Evolutionary conservation across 1,140 invertebrate species (phyloP), one percentile per base, ranked within the genome.

Genomic region (Delia radicum): DNA sequence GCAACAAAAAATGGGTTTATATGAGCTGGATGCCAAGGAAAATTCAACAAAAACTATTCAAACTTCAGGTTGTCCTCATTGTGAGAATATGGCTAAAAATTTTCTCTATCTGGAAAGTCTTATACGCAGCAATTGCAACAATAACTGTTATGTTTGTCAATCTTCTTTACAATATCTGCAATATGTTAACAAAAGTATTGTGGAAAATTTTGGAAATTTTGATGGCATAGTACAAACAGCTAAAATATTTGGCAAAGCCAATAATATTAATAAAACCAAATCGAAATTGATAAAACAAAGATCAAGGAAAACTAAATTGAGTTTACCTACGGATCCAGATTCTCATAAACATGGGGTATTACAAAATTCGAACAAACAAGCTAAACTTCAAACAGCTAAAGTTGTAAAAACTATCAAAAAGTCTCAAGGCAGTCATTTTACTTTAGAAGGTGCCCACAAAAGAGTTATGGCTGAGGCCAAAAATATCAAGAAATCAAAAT

Each of bases 11-110:
- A 27, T 77, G n/a, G 80, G 74, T 18, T 62, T 75, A 1, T n/a
- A 12, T 69, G 74, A 77, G 29, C 27, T 8, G 2, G 27, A 63
- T 27, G 18, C 72, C 10, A n/a, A 55, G 26, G 73, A 55, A 27
- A 76, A 74, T 48, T 74, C 75, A 7, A 13, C 29, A 29, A 37
- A 55, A 7, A 73, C 55, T 31, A n/a, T 48, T 63, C 12, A 67
- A 72, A 72, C 21, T 74, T 55, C 24, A 82, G 80, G 29, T n/a
- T 85, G 83, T 48, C 79, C 79, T 13, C 80, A 85, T 42, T 85
- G 83, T 37, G 81, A 85, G 69, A 85, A 81, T 46, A 82, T 85
- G 82, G 83, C 83, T 4, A 85, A 85, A 63, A 84, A 85, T 74
- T 85, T 85, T 27, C 77, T 85, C 0, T 85, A 84, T n/a, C 74